Conservation (phyloP, 2,797 vertebrate genomes). For the Myoxocephalus aenaeus region DNA sequence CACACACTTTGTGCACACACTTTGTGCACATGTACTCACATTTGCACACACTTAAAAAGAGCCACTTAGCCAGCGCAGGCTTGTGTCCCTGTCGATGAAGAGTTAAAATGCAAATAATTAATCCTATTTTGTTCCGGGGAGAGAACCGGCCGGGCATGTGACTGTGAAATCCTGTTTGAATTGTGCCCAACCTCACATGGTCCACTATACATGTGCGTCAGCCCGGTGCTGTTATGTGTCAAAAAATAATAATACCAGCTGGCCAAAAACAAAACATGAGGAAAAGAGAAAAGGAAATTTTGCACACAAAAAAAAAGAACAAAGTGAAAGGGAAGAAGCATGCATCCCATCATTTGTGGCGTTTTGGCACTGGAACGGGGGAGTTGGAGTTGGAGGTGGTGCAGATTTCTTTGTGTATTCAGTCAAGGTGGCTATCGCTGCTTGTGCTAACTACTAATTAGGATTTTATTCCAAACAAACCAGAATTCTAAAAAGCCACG, state of each 20-base stretch:
- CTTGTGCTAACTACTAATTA: constrained; percentile 37
- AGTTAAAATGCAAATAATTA: constrained; percentile 80
- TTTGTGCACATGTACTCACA: constrained; percentile 10
- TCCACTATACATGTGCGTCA: constrained; percentile 42
- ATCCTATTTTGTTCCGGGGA: constrained; percentile 74
- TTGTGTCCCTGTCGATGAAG: constrained; percentile 59
- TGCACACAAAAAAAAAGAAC: background rate
- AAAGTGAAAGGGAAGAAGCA: background rate
- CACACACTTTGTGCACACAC: background rate
- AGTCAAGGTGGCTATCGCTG: constrained; percentile 8
- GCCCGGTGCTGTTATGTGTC: constrained; percentile 38
- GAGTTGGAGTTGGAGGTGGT: constrained; percentile 23
- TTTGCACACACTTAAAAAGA: constrained; percentile 47
- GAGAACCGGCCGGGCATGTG: constrained; percentile 62
- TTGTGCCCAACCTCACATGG: constrained; percentile 60
- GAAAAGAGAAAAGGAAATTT: constrained; percentile 3
- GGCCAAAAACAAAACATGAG: constrained; percentile 4
- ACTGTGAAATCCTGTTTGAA: constrained; percentile 77
- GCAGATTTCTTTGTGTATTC: constrained; percentile 41
- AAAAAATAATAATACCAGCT: constrained; percentile 31
- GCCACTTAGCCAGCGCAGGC: constrained; percentile 53
- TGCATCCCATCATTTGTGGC: constrained; percentile 3
- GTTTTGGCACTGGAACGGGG: constrained; percentile 1
- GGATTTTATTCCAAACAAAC: constrained; percentile 34
- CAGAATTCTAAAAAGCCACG: constrained; percentile 4